These are phyloP conservation scores for Stictonetta naevosa DNA, from an alignment of 2,113 vertebrate species.

Conservation along the genomic window DNA sequence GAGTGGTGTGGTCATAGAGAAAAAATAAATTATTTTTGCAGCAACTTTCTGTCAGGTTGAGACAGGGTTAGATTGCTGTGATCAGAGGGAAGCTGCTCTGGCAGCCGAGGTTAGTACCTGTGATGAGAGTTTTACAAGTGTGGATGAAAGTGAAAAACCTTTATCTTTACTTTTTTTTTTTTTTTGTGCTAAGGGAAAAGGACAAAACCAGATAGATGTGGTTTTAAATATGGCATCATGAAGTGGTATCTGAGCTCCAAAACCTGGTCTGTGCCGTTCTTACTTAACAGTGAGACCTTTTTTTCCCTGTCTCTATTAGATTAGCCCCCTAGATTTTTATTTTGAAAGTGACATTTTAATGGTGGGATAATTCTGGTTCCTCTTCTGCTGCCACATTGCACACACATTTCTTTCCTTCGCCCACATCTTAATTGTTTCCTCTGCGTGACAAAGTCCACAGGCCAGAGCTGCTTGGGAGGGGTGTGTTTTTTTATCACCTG, in stretches of 20 bases:
- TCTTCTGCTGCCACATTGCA: neutral
- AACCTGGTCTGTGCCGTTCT: neutral
- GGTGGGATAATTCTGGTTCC: neutral
- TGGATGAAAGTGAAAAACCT: neutral
- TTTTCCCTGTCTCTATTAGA: neutral
- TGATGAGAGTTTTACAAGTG: neutral
- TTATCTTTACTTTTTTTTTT: neutral
- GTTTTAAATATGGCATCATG: too few relatives aligned
- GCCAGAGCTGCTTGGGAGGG: neutral
- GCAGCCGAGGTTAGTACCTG: rapidly evolving
- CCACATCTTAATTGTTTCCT: neutral
- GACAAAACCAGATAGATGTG: neutral
- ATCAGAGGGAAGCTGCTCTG: neutral
- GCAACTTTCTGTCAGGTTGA: neutral
- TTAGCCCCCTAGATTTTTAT: neutral
- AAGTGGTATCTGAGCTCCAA: neutral
- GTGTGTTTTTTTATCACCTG: neutral
- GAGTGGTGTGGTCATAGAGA: rapidly evolving
- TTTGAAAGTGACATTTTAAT: neutral
- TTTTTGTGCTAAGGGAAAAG: neutral
- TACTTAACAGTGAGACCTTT: neutral
- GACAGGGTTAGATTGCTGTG: neutral
- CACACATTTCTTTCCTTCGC: rapidly evolving
- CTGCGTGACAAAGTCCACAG: rapidly evolving
- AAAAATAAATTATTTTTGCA: neutral